Evolutionary conservation across 2,888 invertebrate species (phyloP).

Genomic region (Pollenia amentaria): DNA sequence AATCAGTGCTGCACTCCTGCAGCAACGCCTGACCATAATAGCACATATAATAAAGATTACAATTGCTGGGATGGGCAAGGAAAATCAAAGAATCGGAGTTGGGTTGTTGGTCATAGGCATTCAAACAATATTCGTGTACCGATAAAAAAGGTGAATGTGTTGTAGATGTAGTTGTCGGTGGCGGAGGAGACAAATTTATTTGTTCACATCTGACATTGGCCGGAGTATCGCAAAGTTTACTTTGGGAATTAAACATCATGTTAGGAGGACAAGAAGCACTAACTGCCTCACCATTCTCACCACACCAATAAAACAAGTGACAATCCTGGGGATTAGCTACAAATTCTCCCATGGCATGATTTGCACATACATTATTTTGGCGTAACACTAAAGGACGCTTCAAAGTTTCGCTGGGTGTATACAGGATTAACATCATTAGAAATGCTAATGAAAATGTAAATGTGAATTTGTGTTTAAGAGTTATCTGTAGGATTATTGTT

Average conservation of each 20-base stretch:
- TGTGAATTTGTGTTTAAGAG: background rate
- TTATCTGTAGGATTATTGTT: background rate
- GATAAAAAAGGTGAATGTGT: background rate
- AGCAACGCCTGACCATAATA: slow-evolving; percentile 82
- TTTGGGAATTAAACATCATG: slow-evolving; percentile 82
- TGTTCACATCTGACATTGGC: slow-evolving; percentile 78
- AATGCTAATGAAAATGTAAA: slow-evolving; percentile 1
- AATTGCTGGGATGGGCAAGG: slow-evolving; percentile 79
- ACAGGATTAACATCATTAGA: background rate
- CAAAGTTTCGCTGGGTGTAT: background rate
- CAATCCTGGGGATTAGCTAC: slow-evolving; percentile 80
- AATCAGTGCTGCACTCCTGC: slow-evolving; percentile 80
- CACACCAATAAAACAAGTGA: slow-evolving; percentile 81
- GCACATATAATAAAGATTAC: slow-evolving; percentile 82
- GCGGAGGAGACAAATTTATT: background rate
- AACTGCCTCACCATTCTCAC: slow-evolving; percentile 78
- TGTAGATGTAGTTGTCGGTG: slow-evolving; percentile 13
- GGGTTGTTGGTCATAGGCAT: slow-evolving; percentile 44
- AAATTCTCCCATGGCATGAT: slow-evolving; percentile 79
- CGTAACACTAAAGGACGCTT: background rate
- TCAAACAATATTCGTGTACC: slow-evolving; percentile 50
- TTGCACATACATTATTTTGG: slow-evolving; percentile 75
- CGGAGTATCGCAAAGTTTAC: slow-evolving; percentile 81
- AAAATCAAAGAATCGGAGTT: slow-evolving; percentile 76
- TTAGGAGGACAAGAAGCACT: slow-evolving; percentile 81